phyloP scores from a whole-genome alignment of 2,888 invertebrate species.

The Ormyrus rosae region DNA sequence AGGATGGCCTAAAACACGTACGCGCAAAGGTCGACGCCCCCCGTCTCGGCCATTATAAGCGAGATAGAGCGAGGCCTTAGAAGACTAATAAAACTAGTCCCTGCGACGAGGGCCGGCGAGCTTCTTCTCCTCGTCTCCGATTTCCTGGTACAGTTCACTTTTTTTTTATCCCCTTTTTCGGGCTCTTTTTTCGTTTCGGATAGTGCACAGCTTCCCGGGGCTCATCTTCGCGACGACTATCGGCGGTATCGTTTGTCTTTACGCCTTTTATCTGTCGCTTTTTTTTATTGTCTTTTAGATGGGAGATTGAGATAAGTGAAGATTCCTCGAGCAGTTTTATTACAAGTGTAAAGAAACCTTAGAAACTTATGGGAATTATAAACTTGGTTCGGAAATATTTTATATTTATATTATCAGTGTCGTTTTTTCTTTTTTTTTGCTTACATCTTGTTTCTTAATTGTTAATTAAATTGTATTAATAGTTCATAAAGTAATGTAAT shows the following conservation, averaged over 20 bases:
- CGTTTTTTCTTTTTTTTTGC: no score
- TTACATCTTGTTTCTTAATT: no score
- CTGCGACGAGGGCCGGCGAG: background rate
- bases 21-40: constrained; percentile 64
- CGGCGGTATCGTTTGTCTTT: constrained; percentile 14
- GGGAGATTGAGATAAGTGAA: background rate
- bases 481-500: no score
- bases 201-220: background rate
- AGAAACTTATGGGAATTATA: no score
- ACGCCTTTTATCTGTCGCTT: background rate
- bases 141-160: constrained; percentile 23
- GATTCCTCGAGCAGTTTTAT: no score
- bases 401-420: no score
- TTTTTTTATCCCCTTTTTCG: background rate
- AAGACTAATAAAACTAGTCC: constrained; percentile 39
- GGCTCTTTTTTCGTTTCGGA: constrained; percentile 2
- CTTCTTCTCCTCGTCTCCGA: constrained; percentile 1
- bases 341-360: no score
- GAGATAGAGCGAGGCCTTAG: background rate
- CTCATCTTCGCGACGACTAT: constrained; percentile 19
- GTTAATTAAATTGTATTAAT: no score
- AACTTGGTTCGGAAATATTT: no score
- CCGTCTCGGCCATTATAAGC: constrained; percentile 26
- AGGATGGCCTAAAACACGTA: constrained; percentile 40
- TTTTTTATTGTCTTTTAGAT: background rate